A percentile compares a stretch with the other conserved stretches of the same genome.
These are phyloP conservation scores for Pygoscelis antarcticus DNA, from an alignment of 2,113 vertebrate genomes.

Conservation along the genomic window DNA sequence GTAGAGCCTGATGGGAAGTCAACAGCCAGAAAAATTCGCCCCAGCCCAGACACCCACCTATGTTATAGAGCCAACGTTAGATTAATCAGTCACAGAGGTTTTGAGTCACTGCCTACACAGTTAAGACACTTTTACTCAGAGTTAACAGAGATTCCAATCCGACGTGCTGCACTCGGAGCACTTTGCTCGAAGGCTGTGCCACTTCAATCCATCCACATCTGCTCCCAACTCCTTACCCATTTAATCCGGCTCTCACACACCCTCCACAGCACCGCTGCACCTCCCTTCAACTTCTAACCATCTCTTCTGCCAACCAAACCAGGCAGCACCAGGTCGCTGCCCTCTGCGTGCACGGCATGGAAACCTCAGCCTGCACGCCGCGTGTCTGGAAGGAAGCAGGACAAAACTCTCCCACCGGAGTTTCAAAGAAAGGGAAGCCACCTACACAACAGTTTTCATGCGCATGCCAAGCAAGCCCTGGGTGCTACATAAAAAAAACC, in stretches of 20 bases:
- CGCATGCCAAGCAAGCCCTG: not conserved
- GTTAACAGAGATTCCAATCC: not conserved
- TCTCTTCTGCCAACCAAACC: not conserved
- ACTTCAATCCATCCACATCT: not conserved
- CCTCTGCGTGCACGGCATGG: fast-evolving
- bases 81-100: not conserved
- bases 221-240: not conserved
- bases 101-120: not conserved
- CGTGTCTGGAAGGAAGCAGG: fast-evolving
- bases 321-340: not conserved
- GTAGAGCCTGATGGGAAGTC: not conserved
- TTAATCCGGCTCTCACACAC: not conserved
- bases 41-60: not conserved
- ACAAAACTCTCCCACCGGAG: not conserved
- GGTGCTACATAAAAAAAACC: not conserved
- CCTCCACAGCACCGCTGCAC: fast-evolving
- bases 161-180: not conserved
- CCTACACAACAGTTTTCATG: not conserved
- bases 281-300: not conserved
- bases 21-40: not conserved
- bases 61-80: not conserved
- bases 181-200: not conserved
- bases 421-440: not conserved
- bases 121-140: not conserved
- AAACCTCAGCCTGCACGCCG: not conserved